Evolutionary conservation across 2,888 invertebrate species (phyloP).

Genomic region (Venusia cambrica): DNA sequence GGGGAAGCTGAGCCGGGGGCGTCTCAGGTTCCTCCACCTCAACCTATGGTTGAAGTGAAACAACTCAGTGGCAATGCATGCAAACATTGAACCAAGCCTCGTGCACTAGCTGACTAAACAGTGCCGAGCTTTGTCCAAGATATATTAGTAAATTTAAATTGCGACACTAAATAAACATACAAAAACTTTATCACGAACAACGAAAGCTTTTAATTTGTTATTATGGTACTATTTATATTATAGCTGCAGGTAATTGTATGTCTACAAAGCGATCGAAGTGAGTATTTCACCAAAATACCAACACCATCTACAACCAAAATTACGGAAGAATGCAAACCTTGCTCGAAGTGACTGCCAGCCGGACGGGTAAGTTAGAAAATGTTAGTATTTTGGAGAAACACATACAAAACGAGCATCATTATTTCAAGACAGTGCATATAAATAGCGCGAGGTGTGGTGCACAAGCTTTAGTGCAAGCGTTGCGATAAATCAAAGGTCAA

Average conservation of each 20-base stretch:
- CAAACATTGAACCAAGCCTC: conserved; percentile 69
- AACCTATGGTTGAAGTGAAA: conserved; percentile 74
- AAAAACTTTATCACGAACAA: conserved; percentile 11
- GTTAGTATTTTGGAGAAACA: conserved; percentile 80
- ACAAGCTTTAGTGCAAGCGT: conserved; percentile 64
- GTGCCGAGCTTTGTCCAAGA: conserved; percentile 70
- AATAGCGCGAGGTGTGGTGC: conserved; percentile 53
- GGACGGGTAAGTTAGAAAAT: conserved; percentile 51
- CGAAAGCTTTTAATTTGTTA: conserved; percentile 1
- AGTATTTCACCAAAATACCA: conserved; percentile 78
- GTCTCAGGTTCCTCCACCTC: conserved; percentile 52
- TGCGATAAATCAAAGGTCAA: conserved; percentile 44
- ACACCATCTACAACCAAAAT: conserved; percentile 68
- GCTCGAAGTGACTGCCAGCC: conserved; percentile 50
- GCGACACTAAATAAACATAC: conserved; percentile 55
- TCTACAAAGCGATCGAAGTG: conserved; percentile 55
- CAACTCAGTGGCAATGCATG: conserved; percentile 69
- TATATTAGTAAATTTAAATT: conserved; percentile 43
- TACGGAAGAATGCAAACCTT: conserved; percentile 43
- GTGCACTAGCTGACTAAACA: conserved; percentile 44
- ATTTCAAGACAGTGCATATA: conserved; percentile 49
- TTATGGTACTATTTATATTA: too few species aligned
- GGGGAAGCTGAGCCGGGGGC: conserved; percentile 48
- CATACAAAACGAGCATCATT: conserved; percentile 28
- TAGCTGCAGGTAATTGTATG: conserved; percentile 49